Evolutionary conservation across 2,797 vertebrate species (phyloP).

Genomic region (Cyclura pinguis): DNA sequence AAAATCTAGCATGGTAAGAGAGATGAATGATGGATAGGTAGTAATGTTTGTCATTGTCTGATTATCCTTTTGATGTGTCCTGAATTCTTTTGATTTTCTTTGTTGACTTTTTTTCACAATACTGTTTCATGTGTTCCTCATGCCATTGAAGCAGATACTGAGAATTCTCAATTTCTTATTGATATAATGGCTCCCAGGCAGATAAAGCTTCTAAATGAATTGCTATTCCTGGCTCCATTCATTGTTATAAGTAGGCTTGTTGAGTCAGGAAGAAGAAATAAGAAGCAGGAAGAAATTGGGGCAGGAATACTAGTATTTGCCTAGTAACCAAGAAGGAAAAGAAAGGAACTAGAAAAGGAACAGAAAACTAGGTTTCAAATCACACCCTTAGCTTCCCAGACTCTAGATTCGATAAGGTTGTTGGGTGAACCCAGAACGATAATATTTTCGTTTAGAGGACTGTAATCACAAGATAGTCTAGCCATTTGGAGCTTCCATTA

Average conservation of each 20-base stretch:
- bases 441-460: not conserved
- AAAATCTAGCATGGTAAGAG: not conserved
- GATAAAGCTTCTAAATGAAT: not conserved
- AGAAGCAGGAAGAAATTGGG: not conserved
- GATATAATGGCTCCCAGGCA: not conserved
- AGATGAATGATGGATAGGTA: not conserved
- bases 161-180: not conserved
- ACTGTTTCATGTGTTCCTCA: not conserved
- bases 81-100: not conserved
- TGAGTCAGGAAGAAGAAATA: not conserved
- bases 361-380: no score
- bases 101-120: not conserved
- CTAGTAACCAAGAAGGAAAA: not conserved
- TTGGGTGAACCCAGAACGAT: not conserved
- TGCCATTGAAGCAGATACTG: not conserved
- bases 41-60: not conserved
- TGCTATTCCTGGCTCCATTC: not conserved
- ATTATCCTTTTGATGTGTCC: not conserved
- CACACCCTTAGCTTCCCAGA: not conserved
- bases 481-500: not conserved
- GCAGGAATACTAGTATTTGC: not conserved
- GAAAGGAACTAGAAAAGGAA: not conserved
- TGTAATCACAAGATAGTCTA: not conserved
- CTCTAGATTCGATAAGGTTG: not conserved
- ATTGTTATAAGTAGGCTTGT: not conserved